phyloP scores from a whole-genome alignment of 1,140 invertebrate genomes.

The Dreissena polymorpha region DNA sequence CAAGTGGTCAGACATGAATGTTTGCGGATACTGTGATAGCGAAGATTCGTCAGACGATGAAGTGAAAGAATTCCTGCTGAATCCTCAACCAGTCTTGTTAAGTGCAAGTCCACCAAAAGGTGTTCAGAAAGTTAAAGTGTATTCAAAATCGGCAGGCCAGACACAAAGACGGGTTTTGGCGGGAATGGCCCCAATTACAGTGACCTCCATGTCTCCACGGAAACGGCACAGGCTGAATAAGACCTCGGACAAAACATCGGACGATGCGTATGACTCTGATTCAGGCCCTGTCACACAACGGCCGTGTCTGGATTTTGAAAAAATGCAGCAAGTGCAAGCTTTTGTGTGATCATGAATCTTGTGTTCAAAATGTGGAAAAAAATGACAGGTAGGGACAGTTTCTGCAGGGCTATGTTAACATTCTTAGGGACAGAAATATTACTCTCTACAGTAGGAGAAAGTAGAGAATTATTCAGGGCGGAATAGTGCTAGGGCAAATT shows the following conservation, averaged over 20 bases:
- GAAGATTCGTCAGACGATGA: slow-evolving; percentile 86
- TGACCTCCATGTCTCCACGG: slow-evolving; percentile 75
- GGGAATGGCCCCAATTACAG: slow-evolving; percentile 69
- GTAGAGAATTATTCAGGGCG: slow-evolving; percentile 4
- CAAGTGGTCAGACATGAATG: slow-evolving; percentile 88
- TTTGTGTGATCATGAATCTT: slow-evolving; percentile 51
- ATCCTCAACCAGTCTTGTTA: slow-evolving; percentile 90
- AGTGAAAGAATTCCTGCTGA: slow-evolving; percentile 83
- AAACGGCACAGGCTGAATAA: slow-evolving; percentile 74
- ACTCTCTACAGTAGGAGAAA: neutral
- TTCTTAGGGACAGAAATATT: neutral
- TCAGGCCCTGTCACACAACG: slow-evolving; percentile 83
- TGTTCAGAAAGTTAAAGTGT: slow-evolving; percentile 87
- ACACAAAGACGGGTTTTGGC: slow-evolving; percentile 84
- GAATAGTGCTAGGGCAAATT: neutral
- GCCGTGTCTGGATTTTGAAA: slow-evolving; percentile 96
- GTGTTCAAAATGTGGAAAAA: slow-evolving; percentile 36
- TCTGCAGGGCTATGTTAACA: slow-evolving; percentile 23
- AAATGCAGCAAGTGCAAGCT: slow-evolving; percentile 87
- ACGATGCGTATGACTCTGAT: slow-evolving; percentile 56
- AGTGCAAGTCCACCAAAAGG: slow-evolving; percentile 93
- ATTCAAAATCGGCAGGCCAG: slow-evolving; percentile 83
- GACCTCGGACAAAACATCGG: slow-evolving; percentile 59
- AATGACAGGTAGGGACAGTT: slow-evolving; percentile 34
- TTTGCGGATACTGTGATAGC: slow-evolving; percentile 78